Evolutionary conservation across 2,888 invertebrate species (phyloP).

Genomic region (Leptinotarsa haldemani): DNA sequence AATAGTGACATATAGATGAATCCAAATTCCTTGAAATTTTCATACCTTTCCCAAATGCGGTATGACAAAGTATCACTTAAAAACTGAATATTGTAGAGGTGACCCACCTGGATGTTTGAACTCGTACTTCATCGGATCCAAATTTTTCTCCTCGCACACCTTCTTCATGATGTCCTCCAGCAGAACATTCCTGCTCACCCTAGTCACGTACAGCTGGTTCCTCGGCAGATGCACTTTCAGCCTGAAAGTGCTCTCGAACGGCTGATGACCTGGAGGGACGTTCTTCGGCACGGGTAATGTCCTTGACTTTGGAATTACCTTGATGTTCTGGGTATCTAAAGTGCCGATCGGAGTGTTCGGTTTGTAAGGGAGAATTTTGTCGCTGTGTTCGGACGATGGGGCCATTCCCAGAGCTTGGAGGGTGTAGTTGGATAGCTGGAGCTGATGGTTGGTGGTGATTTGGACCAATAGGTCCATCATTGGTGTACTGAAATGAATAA

Average conservation of each 20-base stretch:
- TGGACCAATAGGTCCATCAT: conserved; percentile 84
- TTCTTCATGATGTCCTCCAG: conserved; percentile 77
- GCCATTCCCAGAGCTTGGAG: conserved; percentile 72
- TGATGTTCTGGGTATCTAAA: conserved; percentile 67
- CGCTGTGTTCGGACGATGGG: conserved; percentile 65
- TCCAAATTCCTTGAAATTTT: too few relatives aligned
- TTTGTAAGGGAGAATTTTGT: conserved; percentile 75
- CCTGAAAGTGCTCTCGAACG: conserved; percentile 72
- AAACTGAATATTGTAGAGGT: background rate
- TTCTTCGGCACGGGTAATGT: conserved; percentile 48
- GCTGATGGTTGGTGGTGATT: conserved; percentile 75
- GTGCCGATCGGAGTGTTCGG: conserved; percentile 80
- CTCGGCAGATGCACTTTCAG: conserved; percentile 79
- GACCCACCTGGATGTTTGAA: conserved; percentile 79
- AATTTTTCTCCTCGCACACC: conserved; percentile 80
- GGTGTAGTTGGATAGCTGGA: conserved; percentile 75
- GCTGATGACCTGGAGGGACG: conserved; percentile 65
- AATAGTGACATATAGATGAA: too few relatives aligned
- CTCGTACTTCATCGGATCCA: conserved; percentile 79
- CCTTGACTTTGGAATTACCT: conserved; percentile 61
- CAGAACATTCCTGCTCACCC: conserved; percentile 77
- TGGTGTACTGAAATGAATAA: conserved; percentile 70
- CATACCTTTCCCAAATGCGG: too few relatives aligned
- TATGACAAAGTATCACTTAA: too few relatives aligned
- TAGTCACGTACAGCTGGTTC: conserved; percentile 81